Conservation (phyloP, 1,140 invertebrate genomes). For the Trinorchestia longiramus region DNA sequence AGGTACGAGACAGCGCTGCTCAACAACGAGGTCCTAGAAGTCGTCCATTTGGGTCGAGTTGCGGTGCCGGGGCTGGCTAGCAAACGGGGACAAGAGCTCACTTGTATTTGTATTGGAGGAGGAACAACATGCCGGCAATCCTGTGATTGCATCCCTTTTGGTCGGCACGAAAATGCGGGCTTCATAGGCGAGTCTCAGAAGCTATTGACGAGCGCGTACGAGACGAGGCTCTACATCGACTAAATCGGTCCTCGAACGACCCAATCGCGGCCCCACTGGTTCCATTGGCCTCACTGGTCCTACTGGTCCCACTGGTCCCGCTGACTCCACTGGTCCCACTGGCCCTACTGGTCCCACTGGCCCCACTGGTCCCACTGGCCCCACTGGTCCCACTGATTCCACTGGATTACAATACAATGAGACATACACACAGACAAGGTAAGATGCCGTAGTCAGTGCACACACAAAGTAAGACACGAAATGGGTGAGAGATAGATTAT, state of each 20-base stretch:
- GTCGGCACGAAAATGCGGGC: not conserved
- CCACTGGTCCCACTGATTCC: no score
- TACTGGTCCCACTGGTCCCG: no score
- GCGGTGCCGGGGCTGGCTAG: no score
- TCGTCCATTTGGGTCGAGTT: not conserved
- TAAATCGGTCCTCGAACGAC: not conserved
- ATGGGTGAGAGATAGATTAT: no score
- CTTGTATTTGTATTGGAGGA: not conserved
- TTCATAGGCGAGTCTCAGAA: not conserved
- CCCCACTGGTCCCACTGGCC: no score
- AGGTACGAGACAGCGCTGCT: not conserved
- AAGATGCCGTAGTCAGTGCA: no score
- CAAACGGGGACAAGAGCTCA: not conserved
- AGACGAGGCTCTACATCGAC: not conserved
- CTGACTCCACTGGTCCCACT: no score
- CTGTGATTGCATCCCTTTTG: constrained; percentile 6
- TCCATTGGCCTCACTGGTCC: no score
- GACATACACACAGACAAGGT: no score
- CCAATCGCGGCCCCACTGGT: not conserved
- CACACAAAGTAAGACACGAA: no score
- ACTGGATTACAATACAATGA: no score
- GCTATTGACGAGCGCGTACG: not conserved
- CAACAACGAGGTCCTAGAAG: not conserved
- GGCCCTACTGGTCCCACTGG: no score
- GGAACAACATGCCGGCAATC: not conserved